Percentiles rank a stretch among this genome's conserved stretches.
Conservation (phyloP, 2,797 vertebrate species). For the Sciurus carolinensis region DNA sequence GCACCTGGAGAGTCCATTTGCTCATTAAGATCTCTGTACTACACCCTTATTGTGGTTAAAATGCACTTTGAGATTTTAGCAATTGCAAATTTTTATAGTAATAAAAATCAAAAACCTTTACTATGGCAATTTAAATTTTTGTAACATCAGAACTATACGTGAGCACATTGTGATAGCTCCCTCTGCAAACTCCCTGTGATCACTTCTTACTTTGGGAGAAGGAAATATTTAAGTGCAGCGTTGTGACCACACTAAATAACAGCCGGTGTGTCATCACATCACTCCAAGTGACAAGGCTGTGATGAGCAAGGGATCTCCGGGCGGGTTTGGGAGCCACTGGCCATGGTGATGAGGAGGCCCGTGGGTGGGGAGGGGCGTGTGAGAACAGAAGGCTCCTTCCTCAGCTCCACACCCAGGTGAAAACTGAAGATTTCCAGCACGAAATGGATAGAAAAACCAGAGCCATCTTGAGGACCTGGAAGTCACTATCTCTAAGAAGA, state of each 20-base stretch:
- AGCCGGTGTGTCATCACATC: background rate
- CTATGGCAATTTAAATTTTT: conserved; percentile 55
- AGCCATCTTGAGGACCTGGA: background rate
- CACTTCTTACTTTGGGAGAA: background rate
- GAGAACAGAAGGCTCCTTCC: no score
- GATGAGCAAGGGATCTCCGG: background rate
- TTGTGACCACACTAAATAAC: background rate
- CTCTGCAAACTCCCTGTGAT: background rate
- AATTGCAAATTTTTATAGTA: background rate
- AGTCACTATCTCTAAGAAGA: background rate
- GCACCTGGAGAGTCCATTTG: background rate
- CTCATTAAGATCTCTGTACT: background rate
- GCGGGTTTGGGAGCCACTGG: no score
- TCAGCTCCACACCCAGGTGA: background rate
- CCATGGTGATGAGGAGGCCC: accelerated
- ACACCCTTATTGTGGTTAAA: conserved; percentile 40
- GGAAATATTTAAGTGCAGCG: background rate
- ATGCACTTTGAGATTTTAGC: conserved; percentile 53
- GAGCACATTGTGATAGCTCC: background rate
- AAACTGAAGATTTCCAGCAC: background rate
- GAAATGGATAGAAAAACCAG: background rate
- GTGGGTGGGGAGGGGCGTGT: no score
- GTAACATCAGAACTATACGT: conserved; percentile 1
- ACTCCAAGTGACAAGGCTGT: background rate
- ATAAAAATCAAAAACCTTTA: conserved; percentile 60